Evolutionary conservation across 2,888 invertebrate genomes (phyloP), one percentile per base, ranked within the genome.

Genomic region (Nowickia ferox): DNA sequence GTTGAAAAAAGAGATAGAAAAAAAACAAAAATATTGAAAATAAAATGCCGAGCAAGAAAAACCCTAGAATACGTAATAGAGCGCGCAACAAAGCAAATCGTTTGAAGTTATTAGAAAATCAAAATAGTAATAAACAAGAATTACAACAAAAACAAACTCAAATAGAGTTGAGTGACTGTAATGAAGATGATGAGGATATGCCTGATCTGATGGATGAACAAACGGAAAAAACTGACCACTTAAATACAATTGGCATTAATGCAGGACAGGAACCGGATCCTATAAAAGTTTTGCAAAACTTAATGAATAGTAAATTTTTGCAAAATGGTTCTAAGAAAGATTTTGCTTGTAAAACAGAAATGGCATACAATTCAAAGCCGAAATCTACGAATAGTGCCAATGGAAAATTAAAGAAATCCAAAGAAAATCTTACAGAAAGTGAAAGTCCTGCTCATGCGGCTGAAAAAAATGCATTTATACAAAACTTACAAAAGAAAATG

Each of bases 1-100:
- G 72, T 75, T 81, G 55, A 59, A 6, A 59, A 68, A 46, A 74
- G 59, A 81, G 75, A n/a, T n/a, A n/a, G n/a, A 53, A n/a, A 22
- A 63, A 55, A 42, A 38, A 53, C 9, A 76, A 30, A 30, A 30
- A 30, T 15, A 59, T 15, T 69, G 6, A 42, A 48, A 63, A 89
- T 88, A 89, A 61, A 61, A 66, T 84, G 83, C 85, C 77, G n/a
- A 89, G 89, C 55, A 90, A 89, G 76, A 91, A 91, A 76, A 90
- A 89, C 68, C 61, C 87, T 0, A 89, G 91, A 65, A 87, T 88
- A 78, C 90, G 91, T 76, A 91, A 91, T 88, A 88, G 91, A 17
- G 88, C 91, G 11, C 89, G 86, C 87, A 91, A 91, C 84, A 92
- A 91, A 82, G 89, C 89, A 17, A 91, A 91, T 82, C 89, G 87